Conservation (phyloP, 2,888 invertebrate genomes). For the Gisinianus flammeolus region DNA sequence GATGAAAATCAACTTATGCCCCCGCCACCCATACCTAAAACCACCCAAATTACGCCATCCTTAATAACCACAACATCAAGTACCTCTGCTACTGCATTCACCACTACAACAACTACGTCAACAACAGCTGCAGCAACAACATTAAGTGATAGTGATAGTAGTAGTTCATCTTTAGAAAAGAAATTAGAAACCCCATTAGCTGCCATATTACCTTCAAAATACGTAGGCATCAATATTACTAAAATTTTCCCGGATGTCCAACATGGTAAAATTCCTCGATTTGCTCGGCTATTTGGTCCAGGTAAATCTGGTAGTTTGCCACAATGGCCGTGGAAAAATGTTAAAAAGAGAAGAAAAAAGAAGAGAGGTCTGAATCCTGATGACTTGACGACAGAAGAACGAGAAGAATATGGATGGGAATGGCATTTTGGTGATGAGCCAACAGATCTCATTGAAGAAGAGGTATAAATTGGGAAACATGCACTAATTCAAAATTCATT, state of each 20-base stretch:
- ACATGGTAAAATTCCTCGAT: constrained; percentile 86
- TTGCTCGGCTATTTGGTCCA: constrained; percentile 92
- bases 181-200: constrained; percentile 90
- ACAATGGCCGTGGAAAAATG: constrained; percentile 90
- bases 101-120: not conserved
- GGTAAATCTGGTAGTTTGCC: constrained; percentile 91
- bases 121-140: not conserved
- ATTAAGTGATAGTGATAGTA: not conserved
- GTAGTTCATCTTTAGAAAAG: constrained; percentile 54
- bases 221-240: constrained; percentile 86
- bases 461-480: too few species aligned
- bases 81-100: not conserved
- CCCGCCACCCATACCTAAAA: constrained; percentile 70
- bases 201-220: constrained; percentile 96
- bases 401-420: constrained; percentile 46
- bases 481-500: too few species aligned
- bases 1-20: constrained; percentile 72
- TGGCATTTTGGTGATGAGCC: constrained; percentile 39
- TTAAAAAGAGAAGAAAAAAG: constrained; percentile 74
- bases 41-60: not conserved
- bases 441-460: constrained; percentile 27
- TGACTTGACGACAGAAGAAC: constrained; percentile 31
- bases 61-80: not conserved
- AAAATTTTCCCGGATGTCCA: constrained; percentile 95
- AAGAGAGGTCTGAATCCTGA: constrained; percentile 60